A percentile compares a stretch with the other conserved stretches of the same genome.
Evolutionary conservation across 2,888 invertebrate species (phyloP).

Genomic region (Xestia xanthographa): DNA sequence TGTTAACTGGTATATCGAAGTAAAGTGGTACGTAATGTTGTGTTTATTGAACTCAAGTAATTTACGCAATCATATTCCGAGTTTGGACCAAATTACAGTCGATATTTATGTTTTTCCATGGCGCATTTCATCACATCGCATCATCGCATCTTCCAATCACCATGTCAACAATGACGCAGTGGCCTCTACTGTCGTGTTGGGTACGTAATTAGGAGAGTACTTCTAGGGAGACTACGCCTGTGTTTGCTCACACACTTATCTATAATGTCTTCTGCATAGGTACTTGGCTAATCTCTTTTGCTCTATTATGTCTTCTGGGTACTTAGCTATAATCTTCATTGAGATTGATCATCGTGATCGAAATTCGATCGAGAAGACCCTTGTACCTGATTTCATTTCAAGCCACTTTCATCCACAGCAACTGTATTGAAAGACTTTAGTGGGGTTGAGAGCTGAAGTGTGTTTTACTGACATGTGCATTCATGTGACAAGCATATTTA

Average conservation of each 20-base stretch:
- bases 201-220: too few relatives aligned
- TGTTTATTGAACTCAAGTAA: neutral
- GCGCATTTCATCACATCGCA: too few relatives aligned
- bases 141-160: neutral
- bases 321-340: too few relatives aligned
- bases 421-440: neutral
- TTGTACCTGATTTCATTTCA: too few relatives aligned
- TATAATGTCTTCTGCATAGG: too few relatives aligned
- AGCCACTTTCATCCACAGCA: too few relatives aligned
- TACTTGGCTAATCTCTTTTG: too few relatives aligned
- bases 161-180: neutral
- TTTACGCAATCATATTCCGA: neutral
- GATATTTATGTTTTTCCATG: neutral
- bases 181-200: neutral
- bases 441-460: neutral
- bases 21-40: neutral
- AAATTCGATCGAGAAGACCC: neutral
- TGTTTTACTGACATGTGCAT: too few relatives aligned
- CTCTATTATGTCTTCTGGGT: too few relatives aligned
- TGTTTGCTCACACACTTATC: too few relatives aligned
- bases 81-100: too few relatives aligned
- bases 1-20: neutral
- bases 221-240: too few relatives aligned
- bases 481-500: neutral
- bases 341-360: neutral